A percentile compares a stretch with the other conserved stretches of the same genome.
These are phyloP conservation scores for Rana temporaria DNA, from an alignment of 2,113 vertebrate genomes.

Conservation along the genomic window DNA sequence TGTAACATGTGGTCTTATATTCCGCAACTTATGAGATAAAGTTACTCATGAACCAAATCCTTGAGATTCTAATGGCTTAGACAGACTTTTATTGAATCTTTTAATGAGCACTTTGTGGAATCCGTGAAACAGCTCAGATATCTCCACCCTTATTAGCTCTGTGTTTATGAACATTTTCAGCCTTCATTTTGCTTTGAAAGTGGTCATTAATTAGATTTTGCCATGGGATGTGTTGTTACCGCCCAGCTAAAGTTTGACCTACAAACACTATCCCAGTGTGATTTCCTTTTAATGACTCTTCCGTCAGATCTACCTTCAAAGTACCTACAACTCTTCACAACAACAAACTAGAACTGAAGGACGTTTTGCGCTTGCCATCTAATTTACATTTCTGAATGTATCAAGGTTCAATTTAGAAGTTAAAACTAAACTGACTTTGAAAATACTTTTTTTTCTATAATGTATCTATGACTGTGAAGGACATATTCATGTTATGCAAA, in stretches of 20 bases:
- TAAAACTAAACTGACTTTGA: slow-evolving; percentile 32
- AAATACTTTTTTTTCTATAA: slow-evolving; percentile 1
- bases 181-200: slow-evolving; percentile 37
- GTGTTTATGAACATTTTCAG: slow-evolving; percentile 3
- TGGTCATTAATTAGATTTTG: slow-evolving; percentile 48
- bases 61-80: slow-evolving; percentile 13
- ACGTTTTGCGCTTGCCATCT: slow-evolving; percentile 3
- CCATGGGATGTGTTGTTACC: slow-evolving; percentile 17
- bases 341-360: slow-evolving; percentile 37
- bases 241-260: slow-evolving; percentile 37
- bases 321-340: slow-evolving; percentile 10
- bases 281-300: slow-evolving; percentile 29
- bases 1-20: not conserved
- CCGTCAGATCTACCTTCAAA: slow-evolving; percentile 41
- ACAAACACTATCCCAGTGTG: slow-evolving; percentile 30
- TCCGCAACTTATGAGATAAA: not conserved
- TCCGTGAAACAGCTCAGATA: not conserved
- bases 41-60: not conserved
- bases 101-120: slow-evolving; percentile 31
- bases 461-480: not conserved
- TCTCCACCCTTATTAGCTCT: slow-evolving; percentile 15
- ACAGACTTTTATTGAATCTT: not conserved
- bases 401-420: slow-evolving; percentile 1
- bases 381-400: slow-evolving; percentile 2
- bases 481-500: not conserved